A percentile compares a stretch with the other conserved stretches of the same genome.
phyloP scores from a whole-genome alignment of 2,113 vertebrate genomes.

The Corydoras maculifer region DNA sequence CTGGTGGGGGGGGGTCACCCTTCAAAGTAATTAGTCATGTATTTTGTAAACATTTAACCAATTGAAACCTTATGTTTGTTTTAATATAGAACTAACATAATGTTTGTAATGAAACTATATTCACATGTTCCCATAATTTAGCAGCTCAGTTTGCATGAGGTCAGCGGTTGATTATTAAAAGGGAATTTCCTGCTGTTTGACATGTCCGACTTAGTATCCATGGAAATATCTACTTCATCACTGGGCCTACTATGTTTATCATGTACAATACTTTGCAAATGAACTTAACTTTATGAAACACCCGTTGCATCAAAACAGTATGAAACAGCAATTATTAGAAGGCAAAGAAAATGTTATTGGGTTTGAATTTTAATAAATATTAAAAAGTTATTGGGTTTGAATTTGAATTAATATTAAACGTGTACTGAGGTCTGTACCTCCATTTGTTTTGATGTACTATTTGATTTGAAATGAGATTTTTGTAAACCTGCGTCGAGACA shows the following conservation, averaged over 20 bases:
- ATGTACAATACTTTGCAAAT: not conserved
- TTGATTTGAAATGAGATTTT: too few relatives aligned
- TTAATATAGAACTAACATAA: conserved; percentile 20
- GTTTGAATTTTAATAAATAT: too few relatives aligned
- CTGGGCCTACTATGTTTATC: not conserved
- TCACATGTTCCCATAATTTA: conserved; percentile 23
- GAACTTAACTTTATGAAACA: not conserved
- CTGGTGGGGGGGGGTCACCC: not conserved
- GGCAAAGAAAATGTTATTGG: too few relatives aligned
- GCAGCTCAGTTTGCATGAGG: conserved; percentile 12
- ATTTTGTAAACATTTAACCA: conserved; percentile 9
- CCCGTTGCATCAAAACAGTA: not conserved
- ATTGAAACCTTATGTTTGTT: conserved; percentile 14
- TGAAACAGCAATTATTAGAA: too few relatives aligned
- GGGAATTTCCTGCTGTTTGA: conserved; percentile 17
- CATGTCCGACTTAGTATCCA: not conserved
- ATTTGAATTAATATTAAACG: too few relatives aligned
- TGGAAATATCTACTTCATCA: not conserved
- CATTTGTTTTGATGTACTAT: too few relatives aligned
- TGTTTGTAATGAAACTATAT: conserved; percentile 16
- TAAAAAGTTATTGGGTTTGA: too few relatives aligned
- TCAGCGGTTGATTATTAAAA: conserved; percentile 16
- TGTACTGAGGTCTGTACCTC: too few relatives aligned
- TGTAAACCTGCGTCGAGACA: too few relatives aligned
- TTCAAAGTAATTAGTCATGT: conserved; percentile 27